Evolutionary conservation across 2,113 vertebrate genomes (phyloP).

Genomic region (Loxodonta africana): DNA sequence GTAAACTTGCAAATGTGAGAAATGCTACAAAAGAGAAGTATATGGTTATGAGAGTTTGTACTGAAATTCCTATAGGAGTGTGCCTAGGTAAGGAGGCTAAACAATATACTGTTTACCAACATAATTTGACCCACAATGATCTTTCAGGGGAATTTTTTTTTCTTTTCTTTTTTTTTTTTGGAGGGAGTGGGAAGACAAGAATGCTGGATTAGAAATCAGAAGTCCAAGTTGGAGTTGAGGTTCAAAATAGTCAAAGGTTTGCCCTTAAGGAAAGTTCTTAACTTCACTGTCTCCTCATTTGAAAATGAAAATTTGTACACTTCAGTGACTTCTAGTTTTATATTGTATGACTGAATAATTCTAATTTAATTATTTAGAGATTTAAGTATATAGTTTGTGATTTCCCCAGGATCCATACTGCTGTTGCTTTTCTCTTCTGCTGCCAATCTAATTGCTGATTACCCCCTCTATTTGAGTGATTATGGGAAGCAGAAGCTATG

Average conservation of each 20-base stretch:
- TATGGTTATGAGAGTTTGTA: not conserved
- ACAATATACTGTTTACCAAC: not conserved
- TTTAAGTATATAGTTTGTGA: constrained; percentile 40
- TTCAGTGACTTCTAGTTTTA: not conserved
- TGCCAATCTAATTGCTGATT: constrained; percentile 65
- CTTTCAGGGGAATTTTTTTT: constrained; percentile 22
- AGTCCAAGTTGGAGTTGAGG: not conserved
- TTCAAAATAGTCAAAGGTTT: not conserved
- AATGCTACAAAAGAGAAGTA: not conserved
- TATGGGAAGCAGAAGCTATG: constrained; percentile 41
- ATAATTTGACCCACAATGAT: not conserved
- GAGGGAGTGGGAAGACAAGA: not conserved
- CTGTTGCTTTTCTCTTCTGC: constrained; percentile 20
- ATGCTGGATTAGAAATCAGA: not conserved
- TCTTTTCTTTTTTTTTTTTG: not conserved
- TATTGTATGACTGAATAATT: constrained; percentile 36
- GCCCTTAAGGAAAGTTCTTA: constrained; percentile 8
- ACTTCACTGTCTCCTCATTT: not conserved
- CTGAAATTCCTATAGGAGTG: not conserved
- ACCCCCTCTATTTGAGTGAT: constrained; percentile 1
- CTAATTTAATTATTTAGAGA: constrained; percentile 60
- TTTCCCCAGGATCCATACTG: constrained; percentile 48
- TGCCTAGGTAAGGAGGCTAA: constrained; percentile 5
- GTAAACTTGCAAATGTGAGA: not conserved
- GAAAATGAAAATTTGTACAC: constrained; percentile 17